Evolutionary conservation across 2,797 vertebrate genomes (phyloP).

Genomic region (Coracias cyanogaster): DNA sequence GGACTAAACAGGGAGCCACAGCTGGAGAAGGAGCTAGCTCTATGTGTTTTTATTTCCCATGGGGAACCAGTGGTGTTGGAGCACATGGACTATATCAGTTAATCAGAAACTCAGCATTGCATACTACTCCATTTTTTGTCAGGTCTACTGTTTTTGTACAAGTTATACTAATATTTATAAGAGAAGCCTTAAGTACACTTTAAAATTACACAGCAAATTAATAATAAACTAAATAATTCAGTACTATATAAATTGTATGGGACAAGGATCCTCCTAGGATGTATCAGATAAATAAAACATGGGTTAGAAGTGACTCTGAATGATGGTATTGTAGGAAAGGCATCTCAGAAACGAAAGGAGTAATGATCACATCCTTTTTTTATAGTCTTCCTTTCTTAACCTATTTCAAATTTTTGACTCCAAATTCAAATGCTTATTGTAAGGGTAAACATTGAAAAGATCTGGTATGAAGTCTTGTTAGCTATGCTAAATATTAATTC

Average conservation of each 20-base stretch:
- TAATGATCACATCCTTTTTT: conserved; percentile 17
- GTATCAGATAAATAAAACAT: conserved; percentile 54
- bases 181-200: neutral
- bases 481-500: conserved; percentile 29
- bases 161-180: neutral
- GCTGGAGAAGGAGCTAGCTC: neutral
- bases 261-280: neutral
- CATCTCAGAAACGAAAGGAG: conserved; percentile 5
- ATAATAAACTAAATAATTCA: conserved; percentile 60
- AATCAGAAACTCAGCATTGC: neutral
- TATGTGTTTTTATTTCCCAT: neutral
- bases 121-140: neutral
- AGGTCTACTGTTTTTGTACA: neutral
- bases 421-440: neutral
- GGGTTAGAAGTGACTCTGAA: conserved; percentile 38
- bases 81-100: neutral
- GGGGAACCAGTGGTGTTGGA: neutral
- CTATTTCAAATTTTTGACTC: neutral
- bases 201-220: conserved; percentile 44
- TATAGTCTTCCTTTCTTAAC: neutral
- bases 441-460: neutral
- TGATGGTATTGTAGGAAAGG: conserved; percentile 30
- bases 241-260: neutral
- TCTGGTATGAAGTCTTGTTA: conserved; percentile 6
- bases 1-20: neutral